Percentiles rank a stretch among this genome's conserved stretches.
These are phyloP conservation scores for Xenentodon cancila DNA, from an alignment of 2,797 vertebrate species.

Conservation along the genomic window DNA sequence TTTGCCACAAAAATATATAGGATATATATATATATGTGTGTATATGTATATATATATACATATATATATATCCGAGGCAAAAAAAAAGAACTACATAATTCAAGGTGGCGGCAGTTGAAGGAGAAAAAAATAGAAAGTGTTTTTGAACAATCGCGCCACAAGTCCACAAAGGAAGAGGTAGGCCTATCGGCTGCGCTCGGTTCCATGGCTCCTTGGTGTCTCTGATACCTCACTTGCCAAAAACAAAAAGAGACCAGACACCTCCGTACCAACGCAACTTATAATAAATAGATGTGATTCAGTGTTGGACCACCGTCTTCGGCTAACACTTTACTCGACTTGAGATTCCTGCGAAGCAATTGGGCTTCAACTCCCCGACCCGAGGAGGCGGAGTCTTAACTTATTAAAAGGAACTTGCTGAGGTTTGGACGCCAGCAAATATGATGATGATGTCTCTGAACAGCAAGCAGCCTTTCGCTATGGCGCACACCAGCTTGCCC, in stretches of 20 bases:
- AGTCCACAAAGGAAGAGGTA: conserved; percentile 48
- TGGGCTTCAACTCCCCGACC: conserved; percentile 76
- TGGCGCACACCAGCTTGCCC: conserved; percentile 92
- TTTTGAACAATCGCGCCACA: conserved; percentile 55
- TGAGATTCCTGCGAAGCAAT: conserved; percentile 75
- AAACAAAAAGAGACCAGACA: conserved; percentile 46
- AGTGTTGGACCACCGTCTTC: conserved; percentile 71
- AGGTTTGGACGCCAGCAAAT: conserved; percentile 84
- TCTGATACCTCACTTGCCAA: conserved; percentile 53
- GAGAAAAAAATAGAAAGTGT: conserved; percentile 37
- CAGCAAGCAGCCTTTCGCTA: conserved; percentile 95
- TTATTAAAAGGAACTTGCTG: conserved; percentile 86
- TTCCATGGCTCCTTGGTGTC: conserved; percentile 57
- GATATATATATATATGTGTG: background rate
- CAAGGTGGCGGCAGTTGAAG: conserved; percentile 54
- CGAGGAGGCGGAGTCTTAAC: conserved; percentile 87
- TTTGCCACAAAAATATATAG: conserved; percentile 45
- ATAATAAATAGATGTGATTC: conserved; percentile 79
- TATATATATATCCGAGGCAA: conserved; percentile 30
- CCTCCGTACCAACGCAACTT: conserved; percentile 52
- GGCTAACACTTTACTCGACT: conserved; percentile 65
- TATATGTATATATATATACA: background rate
- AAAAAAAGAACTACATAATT: conserved; percentile 30
- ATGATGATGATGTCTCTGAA: conserved; percentile 99
- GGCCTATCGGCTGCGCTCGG: conserved; percentile 44